Conservation (phyloP, 2,797 vertebrate species). For the Microchirus variegatus region DNA sequence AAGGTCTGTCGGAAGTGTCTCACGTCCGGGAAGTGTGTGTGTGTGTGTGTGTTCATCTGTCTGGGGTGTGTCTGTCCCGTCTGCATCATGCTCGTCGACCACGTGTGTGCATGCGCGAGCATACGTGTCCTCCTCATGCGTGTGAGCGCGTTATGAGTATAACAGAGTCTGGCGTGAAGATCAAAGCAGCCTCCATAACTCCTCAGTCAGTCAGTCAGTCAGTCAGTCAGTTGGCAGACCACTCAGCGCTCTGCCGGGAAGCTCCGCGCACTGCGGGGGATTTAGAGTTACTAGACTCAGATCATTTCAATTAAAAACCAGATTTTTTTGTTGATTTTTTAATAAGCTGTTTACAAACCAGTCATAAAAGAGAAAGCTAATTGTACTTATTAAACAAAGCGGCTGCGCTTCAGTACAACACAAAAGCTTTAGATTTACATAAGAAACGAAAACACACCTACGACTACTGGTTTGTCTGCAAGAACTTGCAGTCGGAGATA, state of each 20-base stretch:
- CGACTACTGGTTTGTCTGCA: background rate
- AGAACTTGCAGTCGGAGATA: too few species aligned
- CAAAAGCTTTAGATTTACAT: background rate
- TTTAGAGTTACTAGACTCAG: constrained; percentile 55
- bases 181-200: constrained; percentile 71
- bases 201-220: constrained; percentile 46
- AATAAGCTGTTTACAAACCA: constrained; percentile 11
- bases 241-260: constrained; percentile 59
- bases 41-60: constrained; percentile 4
- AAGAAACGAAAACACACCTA: background rate
- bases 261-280: constrained; percentile 46
- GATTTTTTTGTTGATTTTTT: background rate
- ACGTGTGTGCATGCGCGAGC: constrained; percentile 34
- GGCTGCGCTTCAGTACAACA: background rate
- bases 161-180: constrained; percentile 63
- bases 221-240: constrained; percentile 36
- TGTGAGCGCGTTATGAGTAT: constrained; percentile 62
- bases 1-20: constrained; percentile 38
- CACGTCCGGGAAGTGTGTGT: constrained; percentile 48
- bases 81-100: constrained; percentile 14
- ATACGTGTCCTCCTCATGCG: constrained; percentile 53
- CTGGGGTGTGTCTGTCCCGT: constrained; percentile 14
- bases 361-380: background rate
- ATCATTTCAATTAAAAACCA: constrained; percentile 65
- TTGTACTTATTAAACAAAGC: background rate